Percentiles rank a stretch among this genome's conserved stretches.
phyloP scores from a whole-genome alignment of 2,113 vertebrate genomes.

The Grus americana region DNA sequence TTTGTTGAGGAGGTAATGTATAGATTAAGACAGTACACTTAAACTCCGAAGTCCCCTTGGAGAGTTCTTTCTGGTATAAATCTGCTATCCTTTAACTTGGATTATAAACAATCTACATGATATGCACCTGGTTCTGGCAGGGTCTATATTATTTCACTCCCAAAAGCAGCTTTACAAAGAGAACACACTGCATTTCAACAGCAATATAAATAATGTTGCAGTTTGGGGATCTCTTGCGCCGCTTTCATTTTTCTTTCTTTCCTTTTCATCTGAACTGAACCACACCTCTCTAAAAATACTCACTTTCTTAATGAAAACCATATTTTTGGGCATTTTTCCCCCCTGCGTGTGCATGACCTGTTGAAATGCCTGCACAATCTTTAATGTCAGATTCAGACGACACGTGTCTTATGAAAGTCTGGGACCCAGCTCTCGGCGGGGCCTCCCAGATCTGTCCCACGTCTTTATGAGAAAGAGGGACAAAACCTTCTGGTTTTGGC shows the following conservation, averaged over 20 bases:
- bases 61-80: conserved; percentile 41
- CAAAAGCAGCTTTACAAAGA: conserved; percentile 56
- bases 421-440: conserved; percentile 66
- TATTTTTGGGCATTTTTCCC: conserved; percentile 57
- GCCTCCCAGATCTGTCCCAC: conserved; percentile 72
- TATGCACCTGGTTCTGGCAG: conserved; percentile 44
- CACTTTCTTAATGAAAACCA: conserved; percentile 81
- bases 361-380: conserved; percentile 76
- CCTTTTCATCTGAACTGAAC: conserved; percentile 68
- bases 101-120: conserved; percentile 49
- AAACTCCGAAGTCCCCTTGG: neutral
- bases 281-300: conserved; percentile 82
- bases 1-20: conserved; percentile 47
- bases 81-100: conserved; percentile 42
- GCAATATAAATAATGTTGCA: conserved; percentile 56
- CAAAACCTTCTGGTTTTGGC: conserved; percentile 84
- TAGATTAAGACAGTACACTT: conserved; percentile 50
- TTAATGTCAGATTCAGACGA: conserved; percentile 79
- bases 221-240: conserved; percentile 44
- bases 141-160: conserved; percentile 40
- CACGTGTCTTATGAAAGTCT: conserved; percentile 80
- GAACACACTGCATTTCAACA: conserved; percentile 60
- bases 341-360: conserved; percentile 55
- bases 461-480: conserved; percentile 81
- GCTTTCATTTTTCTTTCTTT: conserved; percentile 52